phyloP scores from a whole-genome alignment of 2,888 invertebrate genomes.

The Synergus gifuensis region DNA sequence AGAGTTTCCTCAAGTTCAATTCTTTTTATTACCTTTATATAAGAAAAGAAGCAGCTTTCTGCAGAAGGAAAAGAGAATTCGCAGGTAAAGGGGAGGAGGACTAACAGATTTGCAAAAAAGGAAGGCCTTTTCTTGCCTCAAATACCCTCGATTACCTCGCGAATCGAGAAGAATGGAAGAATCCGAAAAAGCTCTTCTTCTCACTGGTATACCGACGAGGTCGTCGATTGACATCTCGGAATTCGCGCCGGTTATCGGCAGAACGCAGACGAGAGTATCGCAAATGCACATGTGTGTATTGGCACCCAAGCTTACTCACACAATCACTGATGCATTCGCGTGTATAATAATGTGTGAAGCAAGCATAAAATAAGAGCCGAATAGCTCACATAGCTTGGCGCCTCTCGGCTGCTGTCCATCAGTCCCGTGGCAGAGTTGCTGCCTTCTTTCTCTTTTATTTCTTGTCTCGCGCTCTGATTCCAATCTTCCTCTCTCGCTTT shows the following conservation, averaged over 20 bases:
- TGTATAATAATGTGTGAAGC: constrained; percentile 47
- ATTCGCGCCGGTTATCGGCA: constrained; percentile 56
- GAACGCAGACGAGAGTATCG: constrained; percentile 44
- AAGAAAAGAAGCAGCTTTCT: background rate
- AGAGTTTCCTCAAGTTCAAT: background rate
- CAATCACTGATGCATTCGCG: constrained; percentile 31
- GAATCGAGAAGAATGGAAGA: constrained; percentile 39
- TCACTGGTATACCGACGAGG: constrained; percentile 19
- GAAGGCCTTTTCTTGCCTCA: constrained; percentile 1
- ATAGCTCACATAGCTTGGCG: constrained; percentile 73
- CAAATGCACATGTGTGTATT: constrained; percentile 11
- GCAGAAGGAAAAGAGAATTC: background rate
- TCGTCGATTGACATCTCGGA: constrained; percentile 65
- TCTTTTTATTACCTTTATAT: background rate
- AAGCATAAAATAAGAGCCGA: constrained; percentile 65
- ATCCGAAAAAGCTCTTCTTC: constrained; percentile 41
- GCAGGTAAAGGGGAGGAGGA: background rate
- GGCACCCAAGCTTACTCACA: constrained; percentile 46
- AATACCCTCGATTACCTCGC: constrained; percentile 20
- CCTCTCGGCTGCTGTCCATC: constrained; percentile 69
- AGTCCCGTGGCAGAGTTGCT: constrained; percentile 56
- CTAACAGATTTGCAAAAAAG: constrained; percentile 4
- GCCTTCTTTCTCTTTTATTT: constrained; percentile 50
- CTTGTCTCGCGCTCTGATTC: constrained; percentile 54
- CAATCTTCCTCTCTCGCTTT: constrained; percentile 40